Evolutionary conservation across 2,113 vertebrate genomes (phyloP).

Genomic region (Gambusia affinis): DNA sequence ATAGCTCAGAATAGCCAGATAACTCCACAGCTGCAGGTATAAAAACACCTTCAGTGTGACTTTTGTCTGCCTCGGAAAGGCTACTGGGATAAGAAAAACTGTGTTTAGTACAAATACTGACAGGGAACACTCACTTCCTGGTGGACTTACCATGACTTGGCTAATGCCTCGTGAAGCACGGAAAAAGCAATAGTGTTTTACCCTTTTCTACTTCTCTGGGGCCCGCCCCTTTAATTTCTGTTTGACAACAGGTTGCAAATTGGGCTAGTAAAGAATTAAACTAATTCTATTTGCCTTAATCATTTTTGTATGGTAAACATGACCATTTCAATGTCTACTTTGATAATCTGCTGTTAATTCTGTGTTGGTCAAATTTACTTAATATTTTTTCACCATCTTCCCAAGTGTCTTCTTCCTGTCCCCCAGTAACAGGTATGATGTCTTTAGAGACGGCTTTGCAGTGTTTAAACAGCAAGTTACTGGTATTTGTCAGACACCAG

Average conservation of each 20-base stretch:
- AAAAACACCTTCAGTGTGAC: constrained; percentile 51
- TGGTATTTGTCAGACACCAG: constrained; percentile 75
- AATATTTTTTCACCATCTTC: neutral
- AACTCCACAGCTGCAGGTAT: constrained; percentile 56
- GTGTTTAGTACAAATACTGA: constrained; percentile 17
- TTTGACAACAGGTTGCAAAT: no score
- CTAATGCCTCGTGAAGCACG: constrained; percentile 24
- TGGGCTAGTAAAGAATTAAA: no score
- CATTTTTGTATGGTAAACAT: no score
- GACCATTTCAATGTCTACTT: no score
- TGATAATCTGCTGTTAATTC: no score
- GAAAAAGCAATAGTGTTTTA: constrained; percentile 18
- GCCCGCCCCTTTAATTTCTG: no score
- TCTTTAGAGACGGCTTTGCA: constrained; percentile 58
- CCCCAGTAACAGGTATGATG: constrained; percentile 18
- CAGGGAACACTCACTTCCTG: constrained; percentile 18
- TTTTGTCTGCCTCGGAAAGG: constrained; percentile 26
- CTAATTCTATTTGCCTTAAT: no score
- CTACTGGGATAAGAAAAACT: constrained; percentile 3
- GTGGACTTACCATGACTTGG: constrained; percentile 32
- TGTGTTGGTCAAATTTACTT: no score
- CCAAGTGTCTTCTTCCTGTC: neutral
- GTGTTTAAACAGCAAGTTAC: constrained; percentile 74
- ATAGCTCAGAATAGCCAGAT: constrained; percentile 68
- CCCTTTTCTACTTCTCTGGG: no score